Evolutionary conservation across 2,113 vertebrate species (phyloP).

Genomic region (Tenrec ecaudatus): DNA sequence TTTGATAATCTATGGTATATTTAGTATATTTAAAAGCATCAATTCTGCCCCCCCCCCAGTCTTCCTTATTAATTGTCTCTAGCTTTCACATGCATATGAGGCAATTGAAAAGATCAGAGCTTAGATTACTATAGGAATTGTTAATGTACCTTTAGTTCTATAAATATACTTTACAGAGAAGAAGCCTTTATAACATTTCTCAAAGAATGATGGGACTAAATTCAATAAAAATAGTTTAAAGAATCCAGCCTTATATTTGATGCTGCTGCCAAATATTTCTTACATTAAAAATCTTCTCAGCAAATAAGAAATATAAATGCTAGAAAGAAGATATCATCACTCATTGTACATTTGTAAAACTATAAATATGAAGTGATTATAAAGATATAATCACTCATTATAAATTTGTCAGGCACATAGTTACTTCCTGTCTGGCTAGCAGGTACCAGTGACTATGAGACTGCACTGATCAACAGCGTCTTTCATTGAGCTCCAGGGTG

Average conservation of each 20-base stretch:
- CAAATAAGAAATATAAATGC: conserved; percentile 22
- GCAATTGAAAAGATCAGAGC: too few species aligned
- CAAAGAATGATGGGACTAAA: conserved; percentile 37
- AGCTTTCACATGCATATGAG: too few species aligned
- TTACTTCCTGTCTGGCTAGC: background rate
- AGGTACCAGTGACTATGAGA: background rate
- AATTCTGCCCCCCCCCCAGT: too few species aligned
- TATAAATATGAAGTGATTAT: background rate
- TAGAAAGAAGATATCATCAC: conserved; percentile 3
- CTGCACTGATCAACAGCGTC: conserved; percentile 4
- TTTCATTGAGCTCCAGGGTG: background rate
- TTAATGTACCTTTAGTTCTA: conserved; percentile 8
- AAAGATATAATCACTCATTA: background rate
- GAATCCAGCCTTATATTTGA: background rate
- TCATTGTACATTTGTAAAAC: background rate
- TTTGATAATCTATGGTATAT: too few species aligned
- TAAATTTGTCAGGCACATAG: conserved; percentile 1
- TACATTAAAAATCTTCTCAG: conserved; percentile 21
- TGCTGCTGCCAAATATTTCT: conserved; percentile 54
- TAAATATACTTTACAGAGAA: conserved; percentile 36
- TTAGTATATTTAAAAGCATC: too few species aligned
- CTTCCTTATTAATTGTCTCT: too few species aligned
- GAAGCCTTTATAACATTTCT: conserved; percentile 50
- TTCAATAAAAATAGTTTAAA: conserved; percentile 48
- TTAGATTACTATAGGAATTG: background rate